Evolutionary conservation across 2,797 vertebrate genomes (phyloP).

Genomic region (Chromobotia macracanthus): DNA sequence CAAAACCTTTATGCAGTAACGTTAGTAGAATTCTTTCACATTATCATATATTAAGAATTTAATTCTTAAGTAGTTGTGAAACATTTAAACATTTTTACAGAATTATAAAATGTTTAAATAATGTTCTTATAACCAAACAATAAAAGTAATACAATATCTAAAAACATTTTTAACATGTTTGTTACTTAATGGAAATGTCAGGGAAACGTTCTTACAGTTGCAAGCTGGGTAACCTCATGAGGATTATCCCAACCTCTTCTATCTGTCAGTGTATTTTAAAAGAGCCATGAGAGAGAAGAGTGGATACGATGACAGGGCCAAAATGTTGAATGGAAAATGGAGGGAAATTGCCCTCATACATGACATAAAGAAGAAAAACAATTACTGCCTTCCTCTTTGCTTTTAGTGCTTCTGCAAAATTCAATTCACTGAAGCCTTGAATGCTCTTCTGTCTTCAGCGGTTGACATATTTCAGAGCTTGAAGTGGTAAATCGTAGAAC

Average conservation of each 20-base stretch:
- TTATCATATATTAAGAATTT: no score
- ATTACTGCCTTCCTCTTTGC: slow-evolving; percentile 15
- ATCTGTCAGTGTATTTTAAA: neutral
- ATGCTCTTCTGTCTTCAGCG: slow-evolving; percentile 6
- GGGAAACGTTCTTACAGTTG: no score
- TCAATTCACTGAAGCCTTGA: slow-evolving; percentile 8
- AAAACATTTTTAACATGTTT: no score
- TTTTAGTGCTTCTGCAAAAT: neutral
- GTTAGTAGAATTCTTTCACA: no score
- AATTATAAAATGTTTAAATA: no score
- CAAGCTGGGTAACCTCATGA: neutral
- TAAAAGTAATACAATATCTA: no score
- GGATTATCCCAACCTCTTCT: neutral
- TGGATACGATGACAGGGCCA: slow-evolving; percentile 5
- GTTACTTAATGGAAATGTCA: no score
- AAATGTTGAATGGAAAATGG: neutral
- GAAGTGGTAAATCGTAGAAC: slow-evolving; percentile 28
- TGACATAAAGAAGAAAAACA: slow-evolving; percentile 2
- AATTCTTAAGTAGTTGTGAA: no score
- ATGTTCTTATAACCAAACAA: no score
- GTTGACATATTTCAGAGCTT: slow-evolving; percentile 17
- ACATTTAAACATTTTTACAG: no score
- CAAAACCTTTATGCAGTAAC: no score
- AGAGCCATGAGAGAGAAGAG: neutral
- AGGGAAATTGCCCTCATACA: slow-evolving; percentile 22